Conservation (phyloP, 2,888 invertebrate species). For the Tricholauxania praeusta region DNA sequence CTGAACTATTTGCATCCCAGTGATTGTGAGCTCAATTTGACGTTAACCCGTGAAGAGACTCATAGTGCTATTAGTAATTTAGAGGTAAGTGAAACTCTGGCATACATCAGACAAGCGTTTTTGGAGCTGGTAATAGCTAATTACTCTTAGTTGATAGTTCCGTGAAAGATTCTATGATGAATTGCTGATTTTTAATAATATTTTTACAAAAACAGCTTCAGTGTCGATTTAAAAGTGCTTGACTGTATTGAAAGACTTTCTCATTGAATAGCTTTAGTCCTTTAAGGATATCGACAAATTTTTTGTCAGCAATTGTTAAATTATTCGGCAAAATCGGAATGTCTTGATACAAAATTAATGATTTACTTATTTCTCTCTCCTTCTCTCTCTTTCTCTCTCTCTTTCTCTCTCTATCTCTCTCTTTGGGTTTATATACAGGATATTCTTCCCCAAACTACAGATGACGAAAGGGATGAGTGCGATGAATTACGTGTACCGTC, state of each 20-base stretch:
- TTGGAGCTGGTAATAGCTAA: too few relatives aligned
- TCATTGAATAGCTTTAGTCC: neutral
- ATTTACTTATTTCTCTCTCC: neutral
- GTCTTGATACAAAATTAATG: too few relatives aligned
- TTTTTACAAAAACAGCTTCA: neutral
- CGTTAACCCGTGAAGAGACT: conserved; percentile 65
- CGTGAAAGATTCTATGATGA: too few relatives aligned
- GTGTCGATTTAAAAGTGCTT: neutral
- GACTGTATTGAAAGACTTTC: neutral
- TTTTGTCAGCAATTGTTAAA: too few relatives aligned
- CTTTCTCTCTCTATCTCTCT: conserved; percentile 6
- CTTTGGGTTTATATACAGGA: conserved; percentile 53
- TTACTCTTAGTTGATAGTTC: too few relatives aligned
- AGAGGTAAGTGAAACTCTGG: conserved; percentile 58
- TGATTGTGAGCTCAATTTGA: conserved; percentile 70
- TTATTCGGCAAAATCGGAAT: too few relatives aligned
- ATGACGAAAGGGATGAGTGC: conserved; percentile 65
- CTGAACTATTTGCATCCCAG: conserved; percentile 74
- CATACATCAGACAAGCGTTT: too few relatives aligned
- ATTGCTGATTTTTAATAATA: too few relatives aligned
- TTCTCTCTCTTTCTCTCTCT: neutral
- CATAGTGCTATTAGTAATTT: conserved; percentile 68
- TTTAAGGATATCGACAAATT: neutral
- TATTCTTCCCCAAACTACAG: conserved; percentile 63
- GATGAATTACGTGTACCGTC: conserved; percentile 68